Percentiles rank a stretch among this genome's conserved stretches.
Evolutionary conservation across 1,140 invertebrate species (phyloP).

Genomic region (Gryllus bimaculatus): DNA sequence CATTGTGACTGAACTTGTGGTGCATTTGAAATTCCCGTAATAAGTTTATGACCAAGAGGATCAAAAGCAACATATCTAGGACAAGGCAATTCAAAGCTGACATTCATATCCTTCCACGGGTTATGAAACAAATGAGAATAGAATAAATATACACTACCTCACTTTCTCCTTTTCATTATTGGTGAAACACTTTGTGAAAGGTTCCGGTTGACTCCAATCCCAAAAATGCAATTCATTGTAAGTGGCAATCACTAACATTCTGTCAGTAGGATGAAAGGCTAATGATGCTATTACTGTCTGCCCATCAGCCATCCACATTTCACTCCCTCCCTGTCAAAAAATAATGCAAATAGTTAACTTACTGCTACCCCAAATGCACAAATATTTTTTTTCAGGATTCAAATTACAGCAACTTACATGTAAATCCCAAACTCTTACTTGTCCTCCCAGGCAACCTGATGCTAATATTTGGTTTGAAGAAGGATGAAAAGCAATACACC

Average conservation of each 20-base stretch:
- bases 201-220: conserved; percentile 75
- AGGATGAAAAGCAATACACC: conserved; percentile 86
- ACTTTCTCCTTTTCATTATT: conserved; percentile 67
- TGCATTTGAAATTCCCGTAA: conserved; percentile 73
- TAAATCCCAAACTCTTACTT: conserved; percentile 86
- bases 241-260: conserved; percentile 74
- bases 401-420: conserved; percentile 48
- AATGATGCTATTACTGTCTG: conserved; percentile 73
- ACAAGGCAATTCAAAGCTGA: background rate
- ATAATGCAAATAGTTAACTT: background rate
- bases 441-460: conserved; percentile 79
- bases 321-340: conserved; percentile 62
- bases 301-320: conserved; percentile 64
- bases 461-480: conserved; percentile 73
- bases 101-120: background rate
- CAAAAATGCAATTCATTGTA: conserved; percentile 80
- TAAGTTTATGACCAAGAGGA: conserved; percentile 66
- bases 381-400: background rate
- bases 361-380: background rate
- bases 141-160: conserved; percentile 38
- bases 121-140: background rate
- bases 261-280: conserved; percentile 75
- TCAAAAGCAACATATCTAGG: conserved; percentile 69
- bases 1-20: conserved; percentile 38
- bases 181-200: conserved; percentile 61